Evolutionary conservation across 2,113 vertebrate species (phyloP).

Genomic region (Oryctolagus cuniculus): mOryCun1.1 NC_091440.1:18279501-18280000

Average conservation of each 20-base stretch:
- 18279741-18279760: slow-evolving; percentile 80
- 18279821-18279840: slow-evolving; percentile 52
- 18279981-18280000: slow-evolving; percentile 75
- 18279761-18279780: slow-evolving; percentile 83
- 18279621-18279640: not conserved
- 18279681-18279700: slow-evolving; percentile 53
- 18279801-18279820: slow-evolving; percentile 81
- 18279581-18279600: slow-evolving; percentile 43
- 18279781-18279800: slow-evolving; percentile 81
- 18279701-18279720: slow-evolving; percentile 69
- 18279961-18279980: slow-evolving; percentile 75
- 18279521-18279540: slow-evolving; percentile 27
- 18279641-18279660: slow-evolving; percentile 61
- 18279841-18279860: slow-evolving; percentile 71
- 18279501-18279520: slow-evolving; percentile 53
- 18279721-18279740: slow-evolving; percentile 67
- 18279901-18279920: slow-evolving; percentile 78
- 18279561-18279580: slow-evolving; percentile 28
- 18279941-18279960: slow-evolving; percentile 81
- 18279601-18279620: slow-evolving; percentile 5
- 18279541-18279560: slow-evolving; percentile 54
- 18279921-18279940: slow-evolving; percentile 65
- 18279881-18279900: slow-evolving; percentile 72
- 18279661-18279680: slow-evolving; percentile 19
- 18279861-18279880: slow-evolving; percentile 77